These are phyloP conservation scores for Danio choprae DNA, from an alignment of 2,797 vertebrate genomes.

Conservation along the genomic window DNA sequence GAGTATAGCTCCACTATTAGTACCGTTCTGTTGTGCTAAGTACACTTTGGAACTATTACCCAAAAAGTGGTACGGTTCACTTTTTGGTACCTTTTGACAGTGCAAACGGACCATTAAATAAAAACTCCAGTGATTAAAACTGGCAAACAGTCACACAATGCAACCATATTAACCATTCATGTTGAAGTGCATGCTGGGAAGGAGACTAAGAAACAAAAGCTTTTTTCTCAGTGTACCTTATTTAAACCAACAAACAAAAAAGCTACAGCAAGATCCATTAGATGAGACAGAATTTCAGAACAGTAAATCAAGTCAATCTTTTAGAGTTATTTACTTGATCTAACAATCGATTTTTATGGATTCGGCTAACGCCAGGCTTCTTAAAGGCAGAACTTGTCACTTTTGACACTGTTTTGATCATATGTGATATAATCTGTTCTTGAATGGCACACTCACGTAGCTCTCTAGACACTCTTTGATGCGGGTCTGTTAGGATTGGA, in stretches of 20 bases:
- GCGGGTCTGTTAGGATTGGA: slow-evolving; percentile 8
- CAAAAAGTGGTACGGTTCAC: no score
- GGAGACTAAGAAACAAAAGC: neutral
- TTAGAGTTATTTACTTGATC: neutral
- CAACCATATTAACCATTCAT: slow-evolving; percentile 15
- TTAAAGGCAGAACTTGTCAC: neutral
- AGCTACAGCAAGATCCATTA: neutral
- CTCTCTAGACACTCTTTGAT: neutral
- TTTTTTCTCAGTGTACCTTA: neutral
- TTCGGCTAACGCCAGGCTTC: neutral
- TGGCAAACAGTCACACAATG: neutral
- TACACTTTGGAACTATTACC: no score
- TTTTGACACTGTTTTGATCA: slow-evolving; percentile 14
- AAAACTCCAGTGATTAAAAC: no score
- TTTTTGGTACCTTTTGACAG: no score
- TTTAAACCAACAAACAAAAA: neutral
- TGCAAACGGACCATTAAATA: no score
- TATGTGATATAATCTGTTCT: slow-evolving; percentile 23
- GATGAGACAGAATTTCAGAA: neutral
- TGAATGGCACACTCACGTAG: neutral
- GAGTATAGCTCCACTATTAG: no score
- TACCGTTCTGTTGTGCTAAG: no score
- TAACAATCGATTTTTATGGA: neutral
- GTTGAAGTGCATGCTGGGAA: neutral
- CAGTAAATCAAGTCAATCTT: neutral